phyloP scores from a whole-genome alignment of 2,113 vertebrate species.

The Tretioscincus oriximinensis region DNA sequence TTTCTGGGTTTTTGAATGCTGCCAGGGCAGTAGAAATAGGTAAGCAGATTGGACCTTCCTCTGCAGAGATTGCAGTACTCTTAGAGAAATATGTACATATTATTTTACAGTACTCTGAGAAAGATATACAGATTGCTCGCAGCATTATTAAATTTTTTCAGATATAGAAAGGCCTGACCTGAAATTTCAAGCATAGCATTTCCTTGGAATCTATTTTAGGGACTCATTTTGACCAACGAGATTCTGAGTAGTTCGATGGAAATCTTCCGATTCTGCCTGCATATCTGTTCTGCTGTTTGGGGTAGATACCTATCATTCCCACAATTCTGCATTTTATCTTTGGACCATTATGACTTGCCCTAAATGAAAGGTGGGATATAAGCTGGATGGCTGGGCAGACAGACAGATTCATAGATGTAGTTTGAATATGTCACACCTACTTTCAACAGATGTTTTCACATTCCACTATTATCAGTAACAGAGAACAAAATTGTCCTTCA shows the following conservation, averaged over 20 bases:
- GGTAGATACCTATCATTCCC: too few species aligned
- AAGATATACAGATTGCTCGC: neutral
- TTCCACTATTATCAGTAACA: neutral
- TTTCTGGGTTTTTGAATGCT: constrained; percentile 1
- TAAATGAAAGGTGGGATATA: too few species aligned
- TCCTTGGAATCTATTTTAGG: neutral
- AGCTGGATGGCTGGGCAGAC: too few species aligned
- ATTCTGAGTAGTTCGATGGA: too few species aligned
- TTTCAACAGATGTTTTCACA: neutral
- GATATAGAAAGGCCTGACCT: neutral
- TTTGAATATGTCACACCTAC: neutral
- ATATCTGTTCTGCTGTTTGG: too few species aligned
- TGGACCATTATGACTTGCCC: too few species aligned
- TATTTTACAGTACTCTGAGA: neutral
- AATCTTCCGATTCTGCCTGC: too few species aligned
- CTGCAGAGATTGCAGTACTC: neutral
- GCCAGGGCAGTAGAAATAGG: constrained; percentile 13
- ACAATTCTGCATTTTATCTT: too few species aligned
- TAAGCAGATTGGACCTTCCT: neutral
- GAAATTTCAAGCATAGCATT: neutral
- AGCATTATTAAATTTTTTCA: neutral
- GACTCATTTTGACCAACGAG: neutral
- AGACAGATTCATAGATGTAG: neutral
- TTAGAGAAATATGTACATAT: fast-evolving
- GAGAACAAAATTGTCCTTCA: neutral